Evolutionary conservation across 2,797 vertebrate species (phyloP).

Genomic region (Paramormyrops hopkinsi): DNA sequence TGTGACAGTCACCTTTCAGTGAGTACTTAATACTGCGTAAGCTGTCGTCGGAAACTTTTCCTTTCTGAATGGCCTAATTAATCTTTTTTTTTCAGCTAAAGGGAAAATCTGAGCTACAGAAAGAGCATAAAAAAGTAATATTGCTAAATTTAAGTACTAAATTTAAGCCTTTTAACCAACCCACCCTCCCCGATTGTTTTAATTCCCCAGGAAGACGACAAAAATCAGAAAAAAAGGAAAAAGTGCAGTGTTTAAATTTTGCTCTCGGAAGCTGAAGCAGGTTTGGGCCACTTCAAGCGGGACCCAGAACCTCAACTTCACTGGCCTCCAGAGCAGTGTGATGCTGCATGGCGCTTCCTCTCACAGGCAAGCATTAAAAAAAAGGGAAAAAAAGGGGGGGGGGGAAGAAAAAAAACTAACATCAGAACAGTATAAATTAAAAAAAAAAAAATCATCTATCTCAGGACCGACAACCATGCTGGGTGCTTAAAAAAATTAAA

Average conservation of each 20-base stretch:
- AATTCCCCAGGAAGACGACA: background rate
- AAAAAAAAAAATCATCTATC: conserved; percentile 21
- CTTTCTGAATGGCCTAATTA: background rate
- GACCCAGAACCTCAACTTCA: background rate
- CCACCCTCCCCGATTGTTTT: background rate
- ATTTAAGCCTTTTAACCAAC: background rate
- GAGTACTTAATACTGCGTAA: background rate
- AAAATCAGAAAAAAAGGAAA: background rate
- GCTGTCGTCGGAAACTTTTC: background rate
- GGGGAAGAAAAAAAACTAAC: background rate
- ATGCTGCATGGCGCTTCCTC: background rate
- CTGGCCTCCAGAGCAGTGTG: background rate
- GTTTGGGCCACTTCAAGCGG: background rate
- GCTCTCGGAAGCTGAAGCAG: background rate
- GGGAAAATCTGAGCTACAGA: background rate
- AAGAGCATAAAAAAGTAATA: background rate
- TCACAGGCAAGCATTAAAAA: background rate
- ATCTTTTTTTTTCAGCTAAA: background rate
- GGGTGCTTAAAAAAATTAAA: conserved; percentile 16
- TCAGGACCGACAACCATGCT: background rate
- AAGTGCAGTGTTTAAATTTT: conserved; percentile 2
- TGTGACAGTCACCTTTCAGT: background rate
- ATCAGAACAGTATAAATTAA: conserved; percentile 14
- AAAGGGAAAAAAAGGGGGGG: background rate
- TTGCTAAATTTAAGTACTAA: background rate